These are phyloP conservation scores for Zaprionus ornatus DNA, from an alignment of 1,140 invertebrate species.

Conservation along the genomic window DNA sequence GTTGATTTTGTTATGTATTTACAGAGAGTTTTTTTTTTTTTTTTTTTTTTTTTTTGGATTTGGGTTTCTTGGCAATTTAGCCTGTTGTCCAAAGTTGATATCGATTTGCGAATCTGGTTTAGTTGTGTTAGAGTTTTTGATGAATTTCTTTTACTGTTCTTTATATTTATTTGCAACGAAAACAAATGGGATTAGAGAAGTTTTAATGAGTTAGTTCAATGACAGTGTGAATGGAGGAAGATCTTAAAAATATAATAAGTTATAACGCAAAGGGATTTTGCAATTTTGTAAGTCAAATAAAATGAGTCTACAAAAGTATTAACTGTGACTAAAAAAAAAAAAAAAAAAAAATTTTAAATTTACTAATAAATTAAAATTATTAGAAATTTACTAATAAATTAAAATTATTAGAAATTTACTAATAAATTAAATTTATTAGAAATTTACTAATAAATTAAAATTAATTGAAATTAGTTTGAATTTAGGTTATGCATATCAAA, in stretches of 20 bases:
- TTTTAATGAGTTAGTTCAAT: conserved; percentile 49
- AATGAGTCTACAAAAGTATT: no score
- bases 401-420: no score
- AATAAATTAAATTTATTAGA: no score
- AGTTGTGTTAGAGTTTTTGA: conserved; percentile 54
- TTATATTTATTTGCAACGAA: conserved; percentile 59
- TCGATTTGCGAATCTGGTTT: conserved; percentile 35
- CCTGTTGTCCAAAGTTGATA: conserved; percentile 54
- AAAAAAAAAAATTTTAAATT: no score
- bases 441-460: no score
- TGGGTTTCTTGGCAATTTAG: conserved; percentile 20
- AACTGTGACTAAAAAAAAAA: no score
- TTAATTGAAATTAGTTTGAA: no score
- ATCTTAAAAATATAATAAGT: background rate
- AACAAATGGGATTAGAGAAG: conserved; percentile 66
- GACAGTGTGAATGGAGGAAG: conserved; percentile 1
- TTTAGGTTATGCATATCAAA: no score
- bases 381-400: no score
- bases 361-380: no score
- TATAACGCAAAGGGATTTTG: background rate
- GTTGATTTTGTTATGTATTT: conserved; percentile 38
- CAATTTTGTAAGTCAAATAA: no score
- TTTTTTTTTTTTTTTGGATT: conserved; percentile 11
- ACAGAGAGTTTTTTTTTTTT: conserved; percentile 31
- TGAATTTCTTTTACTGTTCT: conserved; percentile 30